phyloP scores from a whole-genome alignment of 2,888 invertebrate species.

The Phengaris alcon region DNA sequence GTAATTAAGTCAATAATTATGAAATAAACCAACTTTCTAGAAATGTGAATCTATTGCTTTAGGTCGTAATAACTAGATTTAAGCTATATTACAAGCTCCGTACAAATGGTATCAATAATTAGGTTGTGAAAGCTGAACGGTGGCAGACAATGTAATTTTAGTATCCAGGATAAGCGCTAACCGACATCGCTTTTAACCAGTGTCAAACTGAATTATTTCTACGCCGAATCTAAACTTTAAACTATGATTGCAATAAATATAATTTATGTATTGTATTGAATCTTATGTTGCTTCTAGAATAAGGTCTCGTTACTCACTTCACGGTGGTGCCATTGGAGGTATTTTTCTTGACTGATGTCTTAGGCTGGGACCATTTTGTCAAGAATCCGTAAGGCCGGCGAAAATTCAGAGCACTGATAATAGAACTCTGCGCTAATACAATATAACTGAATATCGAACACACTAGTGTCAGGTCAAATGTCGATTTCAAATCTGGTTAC shows the following conservation, averaged over 20 bases:
- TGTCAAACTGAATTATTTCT: slow-evolving; percentile 8
- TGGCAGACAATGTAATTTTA: slow-evolving; percentile 3
- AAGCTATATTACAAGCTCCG: not conserved
- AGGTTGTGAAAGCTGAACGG: not conserved
- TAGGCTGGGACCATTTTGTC: too few species aligned
- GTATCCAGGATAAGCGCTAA: not conserved
- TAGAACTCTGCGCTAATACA: too few species aligned
- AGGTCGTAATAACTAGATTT: not conserved
- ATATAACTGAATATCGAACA: too few species aligned
- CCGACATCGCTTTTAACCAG: slow-evolving; percentile 7
- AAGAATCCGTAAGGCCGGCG: too few species aligned
- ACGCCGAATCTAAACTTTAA: not conserved
- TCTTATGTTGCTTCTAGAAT: not conserved
- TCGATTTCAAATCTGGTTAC: too few species aligned
- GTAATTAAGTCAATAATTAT: too few species aligned
- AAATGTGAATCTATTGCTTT: not conserved
- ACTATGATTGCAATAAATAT: not conserved
- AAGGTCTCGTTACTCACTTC: too few species aligned
- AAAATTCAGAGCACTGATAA: too few species aligned
- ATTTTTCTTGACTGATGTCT: too few species aligned
- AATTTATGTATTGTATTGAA: not conserved
- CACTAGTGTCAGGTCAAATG: too few species aligned
- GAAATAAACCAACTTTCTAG: not conserved
- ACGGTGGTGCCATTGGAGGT: too few species aligned
- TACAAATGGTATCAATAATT: slow-evolving; percentile 1